These are phyloP conservation scores for Acholoe squamosa DNA, from an alignment of 2,888 invertebrate genomes.

Conservation along the genomic window DNA sequence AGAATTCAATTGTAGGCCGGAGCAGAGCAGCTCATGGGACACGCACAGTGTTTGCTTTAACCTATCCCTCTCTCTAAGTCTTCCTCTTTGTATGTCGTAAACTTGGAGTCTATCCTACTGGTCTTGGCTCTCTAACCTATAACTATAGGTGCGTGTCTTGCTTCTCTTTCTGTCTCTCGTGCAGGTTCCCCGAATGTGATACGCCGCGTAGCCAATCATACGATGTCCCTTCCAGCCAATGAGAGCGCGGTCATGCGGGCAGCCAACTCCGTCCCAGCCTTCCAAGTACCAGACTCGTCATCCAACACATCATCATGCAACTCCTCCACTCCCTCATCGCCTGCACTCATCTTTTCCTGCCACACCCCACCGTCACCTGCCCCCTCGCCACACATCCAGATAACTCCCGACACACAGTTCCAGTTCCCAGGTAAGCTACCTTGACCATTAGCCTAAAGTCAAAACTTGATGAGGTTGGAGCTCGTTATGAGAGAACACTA, in stretches of 20 bases:
- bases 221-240: conserved; percentile 68
- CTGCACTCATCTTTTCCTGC: conserved; percentile 87
- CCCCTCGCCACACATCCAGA: conserved; percentile 66
- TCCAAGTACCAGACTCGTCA: conserved; percentile 84
- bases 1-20: not conserved
- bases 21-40: not conserved
- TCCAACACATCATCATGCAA: conserved; percentile 98
- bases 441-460: no score
- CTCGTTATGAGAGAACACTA: no score
- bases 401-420: conserved; percentile 67
- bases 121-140: not conserved
- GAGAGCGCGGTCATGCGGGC: conserved; percentile 57
- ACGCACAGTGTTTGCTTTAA: not conserved
- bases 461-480: no score
- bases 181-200: conserved; percentile 75
- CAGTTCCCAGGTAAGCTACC: conserved; percentile 68
- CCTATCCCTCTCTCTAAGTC: not conserved
- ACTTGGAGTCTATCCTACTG: not conserved
- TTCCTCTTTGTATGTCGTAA: not conserved
- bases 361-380: conserved; percentile 83
- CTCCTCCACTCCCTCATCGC: conserved; percentile 97
- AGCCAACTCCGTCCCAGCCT: conserved; percentile 67
- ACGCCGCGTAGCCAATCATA: conserved; percentile 72
- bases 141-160: conserved; percentile 32
- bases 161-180: conserved; percentile 48